Conservation (phyloP, 1,140 invertebrate species). For the Drosophila eugracilis region DNA sequence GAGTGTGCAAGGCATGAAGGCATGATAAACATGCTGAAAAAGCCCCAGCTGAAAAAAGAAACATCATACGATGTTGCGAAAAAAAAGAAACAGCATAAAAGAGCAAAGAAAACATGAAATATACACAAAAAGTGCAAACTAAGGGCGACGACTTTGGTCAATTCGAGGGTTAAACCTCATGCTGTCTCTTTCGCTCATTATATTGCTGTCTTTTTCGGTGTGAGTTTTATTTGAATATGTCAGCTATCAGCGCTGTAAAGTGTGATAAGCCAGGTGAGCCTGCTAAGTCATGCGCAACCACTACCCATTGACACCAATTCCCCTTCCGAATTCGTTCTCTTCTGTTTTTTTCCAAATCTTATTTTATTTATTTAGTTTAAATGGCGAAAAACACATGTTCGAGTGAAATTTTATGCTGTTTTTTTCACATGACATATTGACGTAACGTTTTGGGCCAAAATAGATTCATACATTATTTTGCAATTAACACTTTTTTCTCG, state of each 20-base stretch:
- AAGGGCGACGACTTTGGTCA: slow-evolving; percentile 51
- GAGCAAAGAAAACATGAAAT: slow-evolving; percentile 28
- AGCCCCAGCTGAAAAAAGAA: slow-evolving; percentile 58
- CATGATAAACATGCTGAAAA: slow-evolving; percentile 60
- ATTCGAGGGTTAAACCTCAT: slow-evolving; percentile 31
- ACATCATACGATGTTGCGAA: slow-evolving; percentile 75
- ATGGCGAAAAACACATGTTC: slow-evolving; percentile 22
- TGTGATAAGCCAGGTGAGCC: slow-evolving; percentile 25
- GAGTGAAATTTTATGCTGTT: slow-evolving; percentile 38
- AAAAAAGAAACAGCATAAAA: slow-evolving; percentile 59
- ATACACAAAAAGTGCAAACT: slow-evolving; percentile 41
- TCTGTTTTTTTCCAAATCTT: not conserved
- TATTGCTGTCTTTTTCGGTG: not conserved
- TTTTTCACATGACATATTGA: slow-evolving; percentile 46
- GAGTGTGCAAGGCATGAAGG: slow-evolving; percentile 51
- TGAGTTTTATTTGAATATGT: slow-evolving; percentile 22
- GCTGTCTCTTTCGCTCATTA: not conserved
- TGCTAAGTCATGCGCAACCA: slow-evolving; percentile 5
- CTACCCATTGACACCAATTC: slow-evolving; percentile 5
- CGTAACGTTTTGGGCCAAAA: slow-evolving; percentile 39
- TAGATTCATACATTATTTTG: slow-evolving; percentile 56
- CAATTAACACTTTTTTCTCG: slow-evolving; percentile 63
- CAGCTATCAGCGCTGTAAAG: slow-evolving; percentile 25
- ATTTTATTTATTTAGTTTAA: slow-evolving; percentile 12
- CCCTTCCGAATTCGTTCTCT: not conserved